Evolutionary conservation across 1,140 invertebrate genomes (phyloP).

Genomic region (Orussus abietinus): DNA sequence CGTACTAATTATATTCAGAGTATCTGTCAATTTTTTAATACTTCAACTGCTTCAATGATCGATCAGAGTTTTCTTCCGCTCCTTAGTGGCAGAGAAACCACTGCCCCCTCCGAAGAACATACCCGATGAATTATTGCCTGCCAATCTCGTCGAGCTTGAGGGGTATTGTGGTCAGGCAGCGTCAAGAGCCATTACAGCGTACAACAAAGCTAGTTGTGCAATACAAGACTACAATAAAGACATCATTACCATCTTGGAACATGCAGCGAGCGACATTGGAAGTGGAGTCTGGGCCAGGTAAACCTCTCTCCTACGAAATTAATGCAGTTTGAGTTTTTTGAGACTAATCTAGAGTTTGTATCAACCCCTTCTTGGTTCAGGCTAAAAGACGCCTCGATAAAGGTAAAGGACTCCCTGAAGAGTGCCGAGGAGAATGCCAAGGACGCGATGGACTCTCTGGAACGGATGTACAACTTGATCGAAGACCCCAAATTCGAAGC

Average conservation of each 20-base stretch:
- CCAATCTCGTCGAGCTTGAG: conserved; percentile 56
- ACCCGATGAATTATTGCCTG: conserved; percentile 34
- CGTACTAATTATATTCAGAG: too few species aligned
- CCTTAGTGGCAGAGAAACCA: conserved; percentile 33
- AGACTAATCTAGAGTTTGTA: too few species aligned
- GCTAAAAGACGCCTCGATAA: conserved; percentile 58
- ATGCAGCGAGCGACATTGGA: too few species aligned
- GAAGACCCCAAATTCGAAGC: conserved; percentile 54
- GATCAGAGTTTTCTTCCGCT: conserved; percentile 1
- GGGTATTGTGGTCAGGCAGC: conserved; percentile 54
- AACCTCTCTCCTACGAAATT: too few species aligned
- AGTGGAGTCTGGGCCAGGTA: too few species aligned
- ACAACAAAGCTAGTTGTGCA: conserved; percentile 54
- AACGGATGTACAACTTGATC: conserved; percentile 38
- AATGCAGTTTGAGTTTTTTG: too few species aligned
- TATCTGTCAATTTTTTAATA: conserved; percentile 4
- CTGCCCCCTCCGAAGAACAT: conserved; percentile 20
- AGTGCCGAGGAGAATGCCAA: conserved; percentile 52
- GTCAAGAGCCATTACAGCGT: conserved; percentile 55
- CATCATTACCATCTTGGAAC: too few species aligned
- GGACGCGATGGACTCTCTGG: conserved; percentile 34
- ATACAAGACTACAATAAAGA: conserved; percentile 60
- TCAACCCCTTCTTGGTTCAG: conserved; percentile 31
- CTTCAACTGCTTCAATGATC: neutral
- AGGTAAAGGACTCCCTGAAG: conserved; percentile 51